Percentiles rank a stretch among this genome's conserved stretches.
Conservation (phyloP, 2,797 vertebrate species). For the Acestrorhynchus altus region DNA sequence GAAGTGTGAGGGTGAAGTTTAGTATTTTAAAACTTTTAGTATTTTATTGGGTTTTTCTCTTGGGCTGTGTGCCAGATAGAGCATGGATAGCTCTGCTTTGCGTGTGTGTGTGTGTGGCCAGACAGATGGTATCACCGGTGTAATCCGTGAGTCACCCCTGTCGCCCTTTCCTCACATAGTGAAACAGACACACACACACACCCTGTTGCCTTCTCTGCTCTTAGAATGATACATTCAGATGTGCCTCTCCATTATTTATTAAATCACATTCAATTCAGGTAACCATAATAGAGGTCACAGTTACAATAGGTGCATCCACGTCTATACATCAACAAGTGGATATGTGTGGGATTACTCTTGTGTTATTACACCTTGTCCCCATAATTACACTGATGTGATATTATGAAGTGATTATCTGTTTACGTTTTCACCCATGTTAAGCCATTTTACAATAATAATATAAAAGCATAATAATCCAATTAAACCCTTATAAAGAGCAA, state of each 20-base stretch:
- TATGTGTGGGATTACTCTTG: neutral
- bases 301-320: neutral
- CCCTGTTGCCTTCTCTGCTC: neutral
- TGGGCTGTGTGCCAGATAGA: neutral
- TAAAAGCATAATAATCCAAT: no score
- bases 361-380: no score
- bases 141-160: constrained; percentile 46
- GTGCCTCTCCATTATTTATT: neutral
- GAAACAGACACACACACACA: constrained; percentile 12
- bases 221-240: neutral
- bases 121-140: constrained; percentile 42
- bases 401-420: no score
- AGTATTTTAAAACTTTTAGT: neutral
- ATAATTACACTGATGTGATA: no score
- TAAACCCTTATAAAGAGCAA: no score
- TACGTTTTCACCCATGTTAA: no score
- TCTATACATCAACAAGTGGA: neutral
- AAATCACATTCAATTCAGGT: no score
- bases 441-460: no score
- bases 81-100: neutral
- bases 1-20: neutral
- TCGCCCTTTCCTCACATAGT: constrained; percentile 17
- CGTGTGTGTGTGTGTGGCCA: constrained; percentile 31
- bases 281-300: neutral
- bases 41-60: neutral